These are phyloP conservation scores for Ceuthmochares aereus DNA, from an alignment of 2,113 vertebrate genomes.

Conservation along the genomic window DNA sequence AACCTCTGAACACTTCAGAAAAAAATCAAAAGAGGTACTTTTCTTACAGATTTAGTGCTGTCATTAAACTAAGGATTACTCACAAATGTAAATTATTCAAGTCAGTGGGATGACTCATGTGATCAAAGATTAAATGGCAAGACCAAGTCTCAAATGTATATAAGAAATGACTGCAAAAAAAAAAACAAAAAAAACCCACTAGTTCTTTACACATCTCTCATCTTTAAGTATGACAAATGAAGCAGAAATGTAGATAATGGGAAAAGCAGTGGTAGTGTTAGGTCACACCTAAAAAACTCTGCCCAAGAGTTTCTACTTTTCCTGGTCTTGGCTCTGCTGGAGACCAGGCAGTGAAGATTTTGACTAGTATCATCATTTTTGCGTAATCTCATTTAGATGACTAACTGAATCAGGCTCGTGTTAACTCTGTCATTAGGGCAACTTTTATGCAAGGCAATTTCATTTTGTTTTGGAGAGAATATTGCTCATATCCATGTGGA, in stretches of 20 bases:
- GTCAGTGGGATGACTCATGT: conserved; percentile 30
- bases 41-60: conserved; percentile 1
- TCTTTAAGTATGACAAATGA: not conserved
- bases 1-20: not conserved
- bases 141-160: not conserved
- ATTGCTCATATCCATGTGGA: not conserved
- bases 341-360: not conserved
- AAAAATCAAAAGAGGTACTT: not conserved
- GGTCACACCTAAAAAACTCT: not conserved
- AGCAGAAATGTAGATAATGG: not conserved
- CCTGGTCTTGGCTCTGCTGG: not conserved
- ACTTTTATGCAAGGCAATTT: not conserved
- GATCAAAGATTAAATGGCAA: conserved; percentile 51
- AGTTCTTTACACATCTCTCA: not conserved
- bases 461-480: not conserved
- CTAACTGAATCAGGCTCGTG: not conserved
- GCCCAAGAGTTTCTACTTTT: not conserved
- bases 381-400: conserved; percentile 10
- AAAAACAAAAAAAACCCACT: not conserved
- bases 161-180: conserved; percentile 21
- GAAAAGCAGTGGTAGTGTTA: not conserved
- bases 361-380: not conserved
- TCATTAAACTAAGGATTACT: conserved; percentile 36
- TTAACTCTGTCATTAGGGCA: not conserved
- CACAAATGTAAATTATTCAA: conserved; percentile 40